Base-by-base conservation (phyloP, 2,113 vertebrate species). In the Macquaria ambigua region DNA sequence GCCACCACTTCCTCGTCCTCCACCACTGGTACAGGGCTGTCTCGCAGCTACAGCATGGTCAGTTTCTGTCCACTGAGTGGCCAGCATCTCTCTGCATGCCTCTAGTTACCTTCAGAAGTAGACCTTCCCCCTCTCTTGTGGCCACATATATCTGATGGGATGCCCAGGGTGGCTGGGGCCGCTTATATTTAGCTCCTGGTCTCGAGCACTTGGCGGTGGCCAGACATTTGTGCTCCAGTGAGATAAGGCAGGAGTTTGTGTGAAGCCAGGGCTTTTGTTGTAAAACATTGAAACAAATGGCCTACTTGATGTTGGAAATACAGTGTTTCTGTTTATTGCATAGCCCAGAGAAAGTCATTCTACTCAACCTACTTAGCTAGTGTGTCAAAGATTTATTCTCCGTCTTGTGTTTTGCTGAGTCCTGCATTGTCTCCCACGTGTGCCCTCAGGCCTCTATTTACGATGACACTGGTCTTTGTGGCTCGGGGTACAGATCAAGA, bases 31-130 rank as follows among this genome's bases (percentile, higher is more conserved):
- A 94, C 92, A 77, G 95, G 91, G 88, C 96, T 98, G 92, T 86
- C 95, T 81, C 97, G 96, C 94, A 98, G 96, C 96, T 92, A 96
- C 94, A 97, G 97, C 93, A 95, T 94, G 97, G 97, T 99, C 96
- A 95, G 96, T 97, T 95, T 95, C 83, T 80, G 85, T 80, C 48
- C 73, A 82, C 82, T 43, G 55, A 41, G 18, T 83, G 66, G 41
- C 56, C 68, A 86, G 58, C 53, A 71, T 56, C 34, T 74, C 43
- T 81, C 53, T 89, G 81, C 82, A 89, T 81, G 85, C 73, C 37
- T 86, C 16, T 64, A 37, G 59, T 58, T 82, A 58, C 71, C 61
- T 81, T 85, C 39, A 90, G 50, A 76, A 69, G 75, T 46, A 81
- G 34, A 85, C 84, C 77, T 63, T n/a, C 81, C 74, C 70, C 64